Evolutionary conservation across 2,113 vertebrate species (phyloP).

Genomic region (Kobus ellipsiprymnus): DNA sequence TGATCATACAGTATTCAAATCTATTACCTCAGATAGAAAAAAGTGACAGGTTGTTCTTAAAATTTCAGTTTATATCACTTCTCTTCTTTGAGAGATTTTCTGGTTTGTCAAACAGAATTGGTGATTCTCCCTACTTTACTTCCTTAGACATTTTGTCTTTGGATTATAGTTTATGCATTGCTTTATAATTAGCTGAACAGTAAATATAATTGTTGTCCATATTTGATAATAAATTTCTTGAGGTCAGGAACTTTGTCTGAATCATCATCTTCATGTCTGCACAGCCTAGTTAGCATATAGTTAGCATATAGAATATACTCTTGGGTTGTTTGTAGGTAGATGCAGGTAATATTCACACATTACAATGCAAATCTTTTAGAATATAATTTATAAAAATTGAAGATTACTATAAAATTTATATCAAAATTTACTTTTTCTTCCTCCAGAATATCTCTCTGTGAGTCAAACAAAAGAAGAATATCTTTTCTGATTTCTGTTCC

Average conservation of each 20-base stretch:
- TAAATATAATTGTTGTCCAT: background rate
- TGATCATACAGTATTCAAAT: background rate
- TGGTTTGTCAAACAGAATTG: background rate
- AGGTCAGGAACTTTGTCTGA: background rate
- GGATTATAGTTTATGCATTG: background rate
- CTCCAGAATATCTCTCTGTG: background rate
- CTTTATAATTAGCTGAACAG: background rate
- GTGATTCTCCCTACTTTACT: background rate
- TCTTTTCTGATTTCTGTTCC: constrained; percentile 31
- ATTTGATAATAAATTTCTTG: background rate
- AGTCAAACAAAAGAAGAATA: constrained; percentile 50
- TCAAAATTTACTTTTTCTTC: constrained; percentile 25
- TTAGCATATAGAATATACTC: background rate
- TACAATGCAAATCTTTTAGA: background rate
- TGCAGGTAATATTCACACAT: background rate
- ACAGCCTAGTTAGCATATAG: background rate
- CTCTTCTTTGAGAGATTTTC: background rate
- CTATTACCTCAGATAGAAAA: background rate
- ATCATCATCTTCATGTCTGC: background rate
- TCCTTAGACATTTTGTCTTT: background rate
- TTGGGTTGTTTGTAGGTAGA: background rate
- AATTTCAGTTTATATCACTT: background rate
- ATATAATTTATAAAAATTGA: constrained; percentile 17
- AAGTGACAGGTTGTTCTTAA: background rate
- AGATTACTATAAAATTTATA: background rate